phyloP scores from a whole-genome alignment of 2,113 vertebrate species.

The Abramis brama region DNA sequence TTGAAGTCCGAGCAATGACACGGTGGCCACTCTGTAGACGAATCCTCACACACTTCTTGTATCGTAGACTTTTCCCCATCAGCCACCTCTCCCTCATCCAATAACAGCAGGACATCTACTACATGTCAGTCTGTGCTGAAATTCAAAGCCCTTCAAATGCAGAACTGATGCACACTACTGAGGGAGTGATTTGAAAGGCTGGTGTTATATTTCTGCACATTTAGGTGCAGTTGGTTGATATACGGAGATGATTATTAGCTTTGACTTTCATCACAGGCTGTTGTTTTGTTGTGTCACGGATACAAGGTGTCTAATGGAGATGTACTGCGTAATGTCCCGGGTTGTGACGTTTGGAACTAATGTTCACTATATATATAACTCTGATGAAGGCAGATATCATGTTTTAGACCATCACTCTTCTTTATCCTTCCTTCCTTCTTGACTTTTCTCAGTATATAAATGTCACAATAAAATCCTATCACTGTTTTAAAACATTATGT shows the following conservation, averaged over 20 bases:
- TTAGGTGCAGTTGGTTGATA: constrained; percentile 32
- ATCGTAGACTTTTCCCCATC: constrained; percentile 10
- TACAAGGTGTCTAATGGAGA: constrained; percentile 35
- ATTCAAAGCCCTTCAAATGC: constrained; percentile 20
- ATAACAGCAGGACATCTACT: constrained; percentile 33
- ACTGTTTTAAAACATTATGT: background rate
- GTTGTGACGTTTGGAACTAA: constrained; percentile 35
- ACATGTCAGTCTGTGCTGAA: constrained; percentile 4
- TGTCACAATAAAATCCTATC: background rate
- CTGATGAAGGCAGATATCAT: background rate
- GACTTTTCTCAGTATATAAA: background rate
- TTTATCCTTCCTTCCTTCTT: background rate
- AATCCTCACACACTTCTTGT: constrained; percentile 34
- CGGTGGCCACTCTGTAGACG: background rate
- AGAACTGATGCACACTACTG: constrained; percentile 26
- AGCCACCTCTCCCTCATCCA: constrained; percentile 31
- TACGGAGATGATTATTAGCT: constrained; percentile 19
- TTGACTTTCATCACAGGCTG: constrained; percentile 50
- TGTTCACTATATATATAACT: constrained; percentile 10
- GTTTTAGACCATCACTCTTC: background rate
- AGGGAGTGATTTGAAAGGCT: constrained; percentile 27
- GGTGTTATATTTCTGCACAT: constrained; percentile 40
- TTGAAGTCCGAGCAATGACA: constrained; percentile 37
- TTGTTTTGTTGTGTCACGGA: constrained; percentile 24
- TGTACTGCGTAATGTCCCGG: background rate